These are phyloP conservation scores for Oenanthe oenanthe DNA, from an alignment of 2,113 vertebrate genomes.

Conservation along the genomic window DNA sequence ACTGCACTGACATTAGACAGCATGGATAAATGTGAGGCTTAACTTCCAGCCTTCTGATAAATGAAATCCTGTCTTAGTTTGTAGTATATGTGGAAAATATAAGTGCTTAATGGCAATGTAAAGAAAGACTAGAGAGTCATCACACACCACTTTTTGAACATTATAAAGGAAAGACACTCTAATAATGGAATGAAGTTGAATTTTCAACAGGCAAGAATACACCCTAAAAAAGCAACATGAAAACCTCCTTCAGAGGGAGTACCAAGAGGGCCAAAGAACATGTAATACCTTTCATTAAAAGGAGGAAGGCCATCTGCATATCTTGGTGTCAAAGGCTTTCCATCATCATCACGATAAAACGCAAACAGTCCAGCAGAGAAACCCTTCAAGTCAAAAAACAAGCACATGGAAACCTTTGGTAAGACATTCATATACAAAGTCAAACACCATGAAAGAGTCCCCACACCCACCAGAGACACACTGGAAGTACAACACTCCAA, in stretches of 20 bases:
- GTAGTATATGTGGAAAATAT: fast-evolving
- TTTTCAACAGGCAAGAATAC: neutral
- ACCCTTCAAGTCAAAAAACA: constrained; percentile 78
- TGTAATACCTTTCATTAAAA: constrained; percentile 90
- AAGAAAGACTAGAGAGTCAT: neutral
- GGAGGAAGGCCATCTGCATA: constrained; percentile 89
- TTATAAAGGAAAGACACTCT: neutral
- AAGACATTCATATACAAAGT: neutral
- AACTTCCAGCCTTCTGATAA: neutral
- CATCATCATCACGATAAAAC: constrained; percentile 92
- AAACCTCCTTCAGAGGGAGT: neutral
- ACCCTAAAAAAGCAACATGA: neutral
- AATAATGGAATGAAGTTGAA: neutral
- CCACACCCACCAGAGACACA: neutral
- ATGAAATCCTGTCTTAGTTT: neutral
- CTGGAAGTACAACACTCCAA: neutral
- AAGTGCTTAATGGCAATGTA: neutral
- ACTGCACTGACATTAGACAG: neutral
- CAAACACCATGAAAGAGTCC: neutral
- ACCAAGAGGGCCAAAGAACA: neutral
- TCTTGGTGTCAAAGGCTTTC: constrained; percentile 90
- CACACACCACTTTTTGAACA: neutral
- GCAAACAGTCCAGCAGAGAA: constrained; percentile 98
- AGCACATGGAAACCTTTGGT: neutral
- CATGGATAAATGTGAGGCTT: neutral